phyloP scores from a whole-genome alignment of 2,888 invertebrate genomes.

The Griposia aprilina region DNA sequence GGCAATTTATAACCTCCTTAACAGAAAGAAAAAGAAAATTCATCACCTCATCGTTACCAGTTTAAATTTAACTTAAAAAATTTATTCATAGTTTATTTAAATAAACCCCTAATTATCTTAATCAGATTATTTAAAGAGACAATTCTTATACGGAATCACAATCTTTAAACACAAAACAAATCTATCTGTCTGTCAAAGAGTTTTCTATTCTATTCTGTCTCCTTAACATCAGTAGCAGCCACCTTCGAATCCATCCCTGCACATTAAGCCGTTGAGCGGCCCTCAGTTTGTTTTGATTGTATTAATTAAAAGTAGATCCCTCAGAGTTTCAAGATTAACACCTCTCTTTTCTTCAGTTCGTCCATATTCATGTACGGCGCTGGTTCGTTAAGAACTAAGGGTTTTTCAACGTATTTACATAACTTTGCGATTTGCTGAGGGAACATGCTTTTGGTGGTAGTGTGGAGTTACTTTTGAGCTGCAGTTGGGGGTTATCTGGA shows the following conservation, averaged over 20 bases:
- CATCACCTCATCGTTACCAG: too few relatives aligned
- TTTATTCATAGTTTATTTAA: too few relatives aligned
- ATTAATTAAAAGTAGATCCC: slow-evolving; percentile 88
- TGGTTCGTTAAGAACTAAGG: slow-evolving; percentile 63
- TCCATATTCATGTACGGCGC: slow-evolving; percentile 86
- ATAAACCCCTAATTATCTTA: too few relatives aligned
- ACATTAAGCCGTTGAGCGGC: slow-evolving; percentile 80
- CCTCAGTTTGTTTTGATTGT: slow-evolving; percentile 90
- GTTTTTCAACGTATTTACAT: slow-evolving; percentile 67
- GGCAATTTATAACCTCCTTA: too few relatives aligned
- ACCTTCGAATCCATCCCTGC: slow-evolving; percentile 73
- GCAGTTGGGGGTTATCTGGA: neutral
- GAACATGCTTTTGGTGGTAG: slow-evolving; percentile 45
- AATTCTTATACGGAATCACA: too few relatives aligned
- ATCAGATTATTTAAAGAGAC: too few relatives aligned
- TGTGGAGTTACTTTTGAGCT: slow-evolving; percentile 43
- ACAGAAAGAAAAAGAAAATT: too few relatives aligned
- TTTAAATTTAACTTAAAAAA: too few relatives aligned
- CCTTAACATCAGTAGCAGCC: neutral
- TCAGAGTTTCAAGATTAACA: slow-evolving; percentile 89
- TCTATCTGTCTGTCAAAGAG: too few relatives aligned
- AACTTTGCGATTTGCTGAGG: slow-evolving; percentile 67
- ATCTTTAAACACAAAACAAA: neutral
- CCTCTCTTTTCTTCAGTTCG: slow-evolving; percentile 84
- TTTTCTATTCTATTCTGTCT: neutral